A percentile compares a stretch with the other conserved stretches of the same genome.
phyloP scores from a whole-genome alignment of 2,888 invertebrate species.

The Uloborus plumipes region DNA sequence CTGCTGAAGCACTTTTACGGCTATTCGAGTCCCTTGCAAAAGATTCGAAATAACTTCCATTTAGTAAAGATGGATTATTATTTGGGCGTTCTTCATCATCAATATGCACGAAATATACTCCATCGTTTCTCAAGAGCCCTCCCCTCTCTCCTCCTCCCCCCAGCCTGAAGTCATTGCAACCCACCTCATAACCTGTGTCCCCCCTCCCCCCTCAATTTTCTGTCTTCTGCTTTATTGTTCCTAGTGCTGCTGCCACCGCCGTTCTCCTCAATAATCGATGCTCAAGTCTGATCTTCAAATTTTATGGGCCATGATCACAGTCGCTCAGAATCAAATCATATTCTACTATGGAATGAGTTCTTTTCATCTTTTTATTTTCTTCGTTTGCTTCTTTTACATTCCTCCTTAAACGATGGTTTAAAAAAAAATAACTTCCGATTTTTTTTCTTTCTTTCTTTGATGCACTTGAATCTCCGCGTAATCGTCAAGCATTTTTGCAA shows the following conservation, averaged over 20 bases:
- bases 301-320: conserved; percentile 60
- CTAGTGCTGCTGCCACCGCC: not conserved
- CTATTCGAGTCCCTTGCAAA: conserved; percentile 32
- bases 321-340: conserved; percentile 63
- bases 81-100: conserved; percentile 50
- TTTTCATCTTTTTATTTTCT: conserved; percentile 27
- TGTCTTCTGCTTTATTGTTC: conserved; percentile 38
- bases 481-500: conserved; percentile 53
- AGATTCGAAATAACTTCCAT: conserved; percentile 36
- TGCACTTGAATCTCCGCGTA: conserved; percentile 10
- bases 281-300: conserved; percentile 46
- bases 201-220: not conserved
- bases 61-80: conserved; percentile 54
- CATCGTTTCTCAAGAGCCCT: conserved; percentile 26
- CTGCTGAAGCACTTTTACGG: conserved; percentile 41
- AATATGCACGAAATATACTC: conserved; percentile 51
- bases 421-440: not conserved
- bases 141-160: conserved; percentile 14
- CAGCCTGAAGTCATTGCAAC: conserved; percentile 39
- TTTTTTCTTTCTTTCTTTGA: conserved; percentile 9
- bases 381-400: not conserved
- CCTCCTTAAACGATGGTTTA: no score
- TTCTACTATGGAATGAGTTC: conserved; percentile 40
- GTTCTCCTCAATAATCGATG: conserved; percentile 52
- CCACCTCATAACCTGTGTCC: no score